Conservation (phyloP, 2,113 vertebrate species). For the Dromas ardeola region DNA sequence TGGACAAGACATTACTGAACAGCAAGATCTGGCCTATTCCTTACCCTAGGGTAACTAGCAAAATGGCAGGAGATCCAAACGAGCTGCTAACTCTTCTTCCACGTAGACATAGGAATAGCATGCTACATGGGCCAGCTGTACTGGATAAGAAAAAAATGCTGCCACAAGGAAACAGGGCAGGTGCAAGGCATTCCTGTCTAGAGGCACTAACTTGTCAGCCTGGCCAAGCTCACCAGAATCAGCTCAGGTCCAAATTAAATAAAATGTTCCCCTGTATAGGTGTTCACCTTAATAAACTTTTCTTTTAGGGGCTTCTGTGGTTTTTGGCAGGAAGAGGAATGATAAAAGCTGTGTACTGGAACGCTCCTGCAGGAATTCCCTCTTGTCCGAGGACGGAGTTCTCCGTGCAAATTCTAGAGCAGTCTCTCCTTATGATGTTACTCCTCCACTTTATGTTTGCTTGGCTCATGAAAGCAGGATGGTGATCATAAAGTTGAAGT, state of each 20-base stretch:
- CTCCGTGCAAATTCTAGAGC: not conserved
- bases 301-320: not conserved
- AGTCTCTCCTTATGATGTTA: not conserved
- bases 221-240: not conserved
- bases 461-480: not conserved
- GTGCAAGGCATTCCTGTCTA: not conserved
- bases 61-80: not conserved
- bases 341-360: not conserved
- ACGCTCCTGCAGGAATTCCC: not conserved
- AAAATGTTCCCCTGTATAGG: not conserved
- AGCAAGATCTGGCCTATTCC: not conserved
- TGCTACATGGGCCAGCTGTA: not conserved
- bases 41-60: not conserved
- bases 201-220: not conserved
- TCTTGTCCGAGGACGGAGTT: not conserved
- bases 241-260: not conserved
- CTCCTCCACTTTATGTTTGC: fast-evolving
- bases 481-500: not conserved
- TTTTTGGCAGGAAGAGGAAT: not conserved
- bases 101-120: not conserved
- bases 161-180: not conserved
- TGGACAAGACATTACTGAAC: not conserved
- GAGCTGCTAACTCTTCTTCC: not conserved
- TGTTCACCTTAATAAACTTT: not conserved
- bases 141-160: not conserved